phyloP scores from a whole-genome alignment of 2,113 vertebrate genomes.

The Zapus hudsonius region DNA sequence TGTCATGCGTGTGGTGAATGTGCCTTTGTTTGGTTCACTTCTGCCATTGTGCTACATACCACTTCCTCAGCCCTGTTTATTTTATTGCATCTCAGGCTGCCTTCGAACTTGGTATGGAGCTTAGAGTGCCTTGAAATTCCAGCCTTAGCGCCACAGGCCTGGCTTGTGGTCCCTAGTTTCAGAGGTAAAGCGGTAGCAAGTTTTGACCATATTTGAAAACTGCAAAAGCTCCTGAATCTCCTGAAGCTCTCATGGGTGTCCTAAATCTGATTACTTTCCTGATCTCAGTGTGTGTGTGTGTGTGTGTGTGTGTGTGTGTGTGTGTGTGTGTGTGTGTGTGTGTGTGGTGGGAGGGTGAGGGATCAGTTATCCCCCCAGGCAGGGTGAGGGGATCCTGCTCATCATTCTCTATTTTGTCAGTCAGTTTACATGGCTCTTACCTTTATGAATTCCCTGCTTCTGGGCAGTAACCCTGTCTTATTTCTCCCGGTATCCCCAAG shows the following conservation, averaged over 20 bases:
- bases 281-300: neutral
- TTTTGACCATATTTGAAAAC: neutral
- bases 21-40: neutral
- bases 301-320: too few relatives aligned
- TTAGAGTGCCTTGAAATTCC: neutral
- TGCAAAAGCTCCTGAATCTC: neutral
- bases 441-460: neutral
- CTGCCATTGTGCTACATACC: neutral
- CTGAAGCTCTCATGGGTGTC: neutral
- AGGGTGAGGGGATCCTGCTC: neutral
- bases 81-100: neutral
- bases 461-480: neutral
- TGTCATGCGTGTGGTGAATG: fast-evolving
- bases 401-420: neutral
- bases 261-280: neutral
- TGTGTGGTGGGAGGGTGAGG: too few relatives aligned
- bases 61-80: too few relatives aligned
- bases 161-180: neutral
- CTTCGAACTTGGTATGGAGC: neutral
- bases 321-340: too few relatives aligned
- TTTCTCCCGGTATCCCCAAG: neutral
- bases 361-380: neutral
- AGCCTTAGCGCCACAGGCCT: neutral
- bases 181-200: too few relatives aligned
- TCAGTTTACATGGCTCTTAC: neutral